These are phyloP conservation scores for Rhinichthys klamathensis DNA, from an alignment of 2,113 vertebrate species.

Conservation along the genomic window DNA sequence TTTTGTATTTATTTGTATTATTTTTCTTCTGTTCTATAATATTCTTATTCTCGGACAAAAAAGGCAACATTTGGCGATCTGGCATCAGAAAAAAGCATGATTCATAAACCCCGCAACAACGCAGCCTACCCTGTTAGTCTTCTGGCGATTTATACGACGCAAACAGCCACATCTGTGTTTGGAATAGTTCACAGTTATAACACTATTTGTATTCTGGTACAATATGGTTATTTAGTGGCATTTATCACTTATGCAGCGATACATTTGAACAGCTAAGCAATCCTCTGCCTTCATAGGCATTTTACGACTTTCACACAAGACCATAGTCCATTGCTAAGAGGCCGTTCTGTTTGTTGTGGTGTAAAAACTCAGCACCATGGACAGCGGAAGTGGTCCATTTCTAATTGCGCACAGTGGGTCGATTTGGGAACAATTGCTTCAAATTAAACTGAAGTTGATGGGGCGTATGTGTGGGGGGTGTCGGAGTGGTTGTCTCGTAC, in stretches of 20 bases:
- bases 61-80: not conserved
- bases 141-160: not conserved
- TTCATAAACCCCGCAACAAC: conserved; percentile 10
- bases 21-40: not conserved
- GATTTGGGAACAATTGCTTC: not conserved
- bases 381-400: conserved; percentile 43
- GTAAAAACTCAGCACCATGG: conserved; percentile 60
- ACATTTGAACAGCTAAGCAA: not conserved
- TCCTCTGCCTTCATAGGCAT: not conserved
- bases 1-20: not conserved
- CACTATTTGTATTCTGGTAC: not conserved
- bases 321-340: not conserved
- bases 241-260: not conserved
- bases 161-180: not conserved
- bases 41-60: not conserved
- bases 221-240: not conserved
- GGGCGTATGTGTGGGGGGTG: not conserved
- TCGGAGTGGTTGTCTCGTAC: not conserved
- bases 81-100: not conserved
- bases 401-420: not conserved
- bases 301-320: not conserved
- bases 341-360: not conserved
- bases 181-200: not conserved
- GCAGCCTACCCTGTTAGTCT: not conserved
- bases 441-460: not conserved